Percentiles rank a stretch among this genome's conserved stretches.
Evolutionary conservation across 2,888 invertebrate species (phyloP).

Genomic region (Branchipolynoe longqiensis): DNA sequence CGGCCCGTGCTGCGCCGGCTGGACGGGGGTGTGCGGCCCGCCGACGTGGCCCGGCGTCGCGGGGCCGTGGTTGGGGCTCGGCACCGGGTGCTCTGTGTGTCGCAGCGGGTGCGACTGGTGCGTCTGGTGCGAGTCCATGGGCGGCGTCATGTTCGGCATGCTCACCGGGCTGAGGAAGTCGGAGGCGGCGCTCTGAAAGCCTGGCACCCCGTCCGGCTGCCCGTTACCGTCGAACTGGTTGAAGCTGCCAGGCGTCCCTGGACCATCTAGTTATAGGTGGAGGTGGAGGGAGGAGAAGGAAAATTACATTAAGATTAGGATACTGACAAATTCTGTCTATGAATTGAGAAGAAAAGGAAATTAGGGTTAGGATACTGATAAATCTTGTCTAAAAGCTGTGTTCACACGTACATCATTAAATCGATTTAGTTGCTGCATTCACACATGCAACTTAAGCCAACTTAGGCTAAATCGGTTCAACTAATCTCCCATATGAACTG

Average conservation of each 20-base stretch:
- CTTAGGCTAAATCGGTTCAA: too few relatives aligned
- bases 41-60: constrained; percentile 2
- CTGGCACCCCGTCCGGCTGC: constrained; percentile 31
- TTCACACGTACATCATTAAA: too few relatives aligned
- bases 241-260: constrained; percentile 22
- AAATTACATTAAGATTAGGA: not conserved
- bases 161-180: constrained; percentile 85
- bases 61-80: constrained; percentile 65
- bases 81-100: constrained; percentile 65
- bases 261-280: constrained; percentile 36
- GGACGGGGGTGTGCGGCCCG: constrained; percentile 39
- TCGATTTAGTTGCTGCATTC: too few relatives aligned
- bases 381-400: too few relatives aligned
- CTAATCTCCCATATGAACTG: too few relatives aligned
- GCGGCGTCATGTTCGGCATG: constrained; percentile 55
- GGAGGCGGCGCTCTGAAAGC: constrained; percentile 62
- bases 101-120: constrained; percentile 41
- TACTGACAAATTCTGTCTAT: not conserved
- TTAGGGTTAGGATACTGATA: too few relatives aligned
- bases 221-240: constrained; percentile 31
- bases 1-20: constrained; percentile 50
- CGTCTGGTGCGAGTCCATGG: constrained; percentile 34
- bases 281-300: not conserved
- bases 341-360: not conserved
- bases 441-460: too few relatives aligned